A percentile compares a stretch with the other conserved stretches of the same genome.
phyloP scores from a whole-genome alignment of 2,888 invertebrate genomes.

The Trissolcus brochymenae region DNA sequence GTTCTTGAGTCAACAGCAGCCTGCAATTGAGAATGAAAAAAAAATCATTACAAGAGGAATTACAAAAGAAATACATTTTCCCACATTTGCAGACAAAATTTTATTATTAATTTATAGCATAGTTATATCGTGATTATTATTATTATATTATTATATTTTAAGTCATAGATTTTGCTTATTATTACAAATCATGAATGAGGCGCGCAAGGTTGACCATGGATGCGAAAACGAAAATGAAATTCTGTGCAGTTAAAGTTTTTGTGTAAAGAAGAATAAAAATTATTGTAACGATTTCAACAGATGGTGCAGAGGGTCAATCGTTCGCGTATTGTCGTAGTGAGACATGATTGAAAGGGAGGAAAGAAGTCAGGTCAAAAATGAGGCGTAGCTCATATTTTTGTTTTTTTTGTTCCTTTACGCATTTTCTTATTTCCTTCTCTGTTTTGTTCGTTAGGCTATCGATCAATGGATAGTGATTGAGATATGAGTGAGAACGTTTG shows the following conservation, averaged over 20 bases:
- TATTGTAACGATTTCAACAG: neutral
- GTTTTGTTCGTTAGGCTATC: slow-evolving; percentile 38
- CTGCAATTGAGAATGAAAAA: too few species aligned
- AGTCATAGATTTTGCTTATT: slow-evolving; percentile 48
- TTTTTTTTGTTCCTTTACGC: slow-evolving; percentile 11
- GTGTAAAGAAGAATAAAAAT: neutral
- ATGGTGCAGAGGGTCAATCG: neutral
- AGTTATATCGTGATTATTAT: slow-evolving; percentile 47
- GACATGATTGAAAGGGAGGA: neutral
- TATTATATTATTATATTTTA: slow-evolving; percentile 48
- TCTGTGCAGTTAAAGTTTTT: neutral
- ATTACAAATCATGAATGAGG: slow-evolving; percentile 20
- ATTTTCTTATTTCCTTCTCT: slow-evolving; percentile 34
- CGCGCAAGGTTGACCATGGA: slow-evolving; percentile 22
- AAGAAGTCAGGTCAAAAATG: slow-evolving; percentile 3
- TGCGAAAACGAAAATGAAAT: neutral
- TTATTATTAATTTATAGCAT: slow-evolving; percentile 48
- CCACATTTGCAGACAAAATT: slow-evolving; percentile 9
- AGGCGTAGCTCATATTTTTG: slow-evolving; percentile 22
- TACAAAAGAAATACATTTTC: too few species aligned
- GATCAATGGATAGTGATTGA: slow-evolving; percentile 68
- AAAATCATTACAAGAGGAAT: too few species aligned
- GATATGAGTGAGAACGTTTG: slow-evolving; percentile 71
- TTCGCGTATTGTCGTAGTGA: neutral
- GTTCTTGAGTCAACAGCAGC: too few species aligned